A percentile compares a stretch with the other conserved stretches of the same genome.
These are phyloP conservation scores for Rhyacophila brunnea DNA, from an alignment of 1,140 invertebrate species.

Conservation along the genomic window DNA sequence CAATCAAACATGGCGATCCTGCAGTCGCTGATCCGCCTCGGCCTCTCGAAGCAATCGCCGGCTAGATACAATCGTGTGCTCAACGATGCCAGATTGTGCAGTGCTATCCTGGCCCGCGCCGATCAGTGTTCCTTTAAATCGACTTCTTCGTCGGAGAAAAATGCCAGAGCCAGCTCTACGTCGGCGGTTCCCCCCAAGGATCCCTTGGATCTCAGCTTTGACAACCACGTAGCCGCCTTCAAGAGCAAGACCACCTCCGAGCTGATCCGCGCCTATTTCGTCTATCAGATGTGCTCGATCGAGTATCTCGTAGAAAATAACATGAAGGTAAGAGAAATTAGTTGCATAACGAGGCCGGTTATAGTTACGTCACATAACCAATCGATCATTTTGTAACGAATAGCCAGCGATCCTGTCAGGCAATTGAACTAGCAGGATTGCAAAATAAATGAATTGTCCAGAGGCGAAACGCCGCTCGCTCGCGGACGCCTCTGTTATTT, in stretches of 20 bases:
- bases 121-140: constrained; percentile 18
- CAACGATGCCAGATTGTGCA: constrained; percentile 24
- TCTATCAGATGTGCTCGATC: constrained; percentile 90
- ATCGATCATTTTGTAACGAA: too few species aligned
- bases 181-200: constrained; percentile 58
- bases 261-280: constrained; percentile 86
- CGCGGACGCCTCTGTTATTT: too few species aligned
- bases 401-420: too few species aligned
- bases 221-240: constrained; percentile 76
- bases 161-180: constrained; percentile 31
- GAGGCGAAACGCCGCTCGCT: too few species aligned
- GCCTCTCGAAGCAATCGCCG: constrained; percentile 5
- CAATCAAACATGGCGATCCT: constrained; percentile 21
- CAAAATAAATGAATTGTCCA: too few species aligned
- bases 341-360: constrained; percentile 21
- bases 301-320: constrained; percentile 93
- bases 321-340: constrained; percentile 71
- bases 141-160: constrained; percentile 35
- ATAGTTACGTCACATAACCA: constrained; percentile 7
- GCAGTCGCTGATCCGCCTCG: constrained; percentile 19
- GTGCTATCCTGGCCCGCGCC: constrained; percentile 20
- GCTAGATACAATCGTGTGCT: constrained; percentile 5
- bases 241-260: constrained; percentile 96
- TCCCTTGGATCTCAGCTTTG: constrained; percentile 84
- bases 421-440: too few species aligned